phyloP scores from a whole-genome alignment of 2,888 invertebrate genomes.

The Polydesmus complanatus region DNA sequence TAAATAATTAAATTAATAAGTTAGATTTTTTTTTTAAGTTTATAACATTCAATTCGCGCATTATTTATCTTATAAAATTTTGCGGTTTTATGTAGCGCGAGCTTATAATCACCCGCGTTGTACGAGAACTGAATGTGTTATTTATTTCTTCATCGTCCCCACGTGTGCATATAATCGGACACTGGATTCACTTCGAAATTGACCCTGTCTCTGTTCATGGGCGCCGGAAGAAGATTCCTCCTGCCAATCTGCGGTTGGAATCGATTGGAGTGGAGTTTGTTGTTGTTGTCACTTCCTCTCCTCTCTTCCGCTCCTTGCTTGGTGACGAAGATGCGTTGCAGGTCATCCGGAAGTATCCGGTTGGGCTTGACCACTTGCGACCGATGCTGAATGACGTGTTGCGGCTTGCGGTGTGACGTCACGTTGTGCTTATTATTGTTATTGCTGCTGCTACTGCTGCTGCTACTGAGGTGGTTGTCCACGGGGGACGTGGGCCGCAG shows the following conservation, averaged over 20 bases:
- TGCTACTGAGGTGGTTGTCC: neutral
- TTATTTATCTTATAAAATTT: too few relatives aligned
- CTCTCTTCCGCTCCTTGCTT: too few relatives aligned
- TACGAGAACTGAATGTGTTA: too few relatives aligned
- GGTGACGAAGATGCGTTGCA: too few relatives aligned
- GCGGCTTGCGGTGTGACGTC: neutral
- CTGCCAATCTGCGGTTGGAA: neutral
- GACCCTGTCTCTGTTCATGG: neutral
- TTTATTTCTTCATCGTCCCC: neutral
- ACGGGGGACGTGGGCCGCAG: neutral
- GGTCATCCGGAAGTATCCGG: neutral
- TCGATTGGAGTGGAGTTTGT: neutral
- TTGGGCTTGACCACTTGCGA: neutral
- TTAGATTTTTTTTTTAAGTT: too few relatives aligned
- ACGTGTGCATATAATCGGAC: slow-evolving; percentile 8
- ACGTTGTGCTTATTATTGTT: neutral
- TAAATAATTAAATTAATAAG: too few relatives aligned
- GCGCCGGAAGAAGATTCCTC: too few relatives aligned
- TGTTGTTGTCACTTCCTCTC: too few relatives aligned
- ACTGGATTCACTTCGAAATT: slow-evolving; percentile 10
- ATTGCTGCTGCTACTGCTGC: neutral
- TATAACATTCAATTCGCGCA: too few relatives aligned
- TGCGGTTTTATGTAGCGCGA: too few relatives aligned
- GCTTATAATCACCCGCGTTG: too few relatives aligned
- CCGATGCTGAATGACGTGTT: neutral